phyloP scores from a whole-genome alignment of 1,140 invertebrate species.

The Vollenhovia emeryi region DNA sequence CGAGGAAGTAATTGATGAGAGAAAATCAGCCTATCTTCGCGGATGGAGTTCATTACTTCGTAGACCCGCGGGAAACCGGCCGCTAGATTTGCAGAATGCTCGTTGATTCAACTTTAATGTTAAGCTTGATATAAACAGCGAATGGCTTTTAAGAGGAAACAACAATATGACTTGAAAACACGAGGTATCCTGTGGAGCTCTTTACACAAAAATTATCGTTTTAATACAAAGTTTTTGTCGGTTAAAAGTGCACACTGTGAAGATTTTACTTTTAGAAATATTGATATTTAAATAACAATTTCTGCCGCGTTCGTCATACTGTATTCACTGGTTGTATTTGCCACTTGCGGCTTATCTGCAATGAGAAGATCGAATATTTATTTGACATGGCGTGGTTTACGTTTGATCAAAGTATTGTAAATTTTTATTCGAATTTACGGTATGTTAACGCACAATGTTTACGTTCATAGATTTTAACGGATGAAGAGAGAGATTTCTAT shows the following conservation, averaged over 20 bases:
- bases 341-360: background rate
- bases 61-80: slow-evolving; percentile 21
- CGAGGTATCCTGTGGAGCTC: background rate
- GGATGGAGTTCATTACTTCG: slow-evolving; percentile 31
- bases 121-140: background rate
- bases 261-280: background rate
- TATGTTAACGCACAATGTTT: background rate
- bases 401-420: background rate
- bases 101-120: slow-evolving; percentile 11
- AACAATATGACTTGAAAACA: background rate
- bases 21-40: slow-evolving; percentile 51
- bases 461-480: background rate
- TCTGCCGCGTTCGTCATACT: background rate
- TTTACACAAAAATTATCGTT: background rate
- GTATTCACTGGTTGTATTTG: background rate
- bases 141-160: background rate
- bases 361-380: background rate
- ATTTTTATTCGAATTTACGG: background rate
- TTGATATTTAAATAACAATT: background rate
- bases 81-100: background rate
- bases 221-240: background rate
- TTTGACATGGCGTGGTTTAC: background rate
- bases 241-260: background rate
- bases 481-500: background rate
- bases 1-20: slow-evolving; percentile 52